These are phyloP conservation scores for Wasmannia auropunctata DNA, from an alignment of 1,140 invertebrate species.

Conservation along the genomic window DNA sequence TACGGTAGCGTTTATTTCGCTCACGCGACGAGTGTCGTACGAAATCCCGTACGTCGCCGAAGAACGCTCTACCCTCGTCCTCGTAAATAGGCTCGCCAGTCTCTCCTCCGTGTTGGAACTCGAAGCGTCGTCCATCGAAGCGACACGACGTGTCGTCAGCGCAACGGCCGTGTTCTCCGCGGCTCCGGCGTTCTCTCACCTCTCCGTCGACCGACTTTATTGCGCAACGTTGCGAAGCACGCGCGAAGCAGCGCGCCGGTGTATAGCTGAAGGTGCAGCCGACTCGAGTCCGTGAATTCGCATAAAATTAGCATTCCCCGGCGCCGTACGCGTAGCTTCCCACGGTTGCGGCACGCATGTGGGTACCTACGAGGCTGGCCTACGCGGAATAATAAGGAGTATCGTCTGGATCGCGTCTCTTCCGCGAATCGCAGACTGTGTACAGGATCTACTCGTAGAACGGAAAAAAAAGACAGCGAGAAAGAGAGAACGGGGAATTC, in stretches of 20 bases:
- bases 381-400: constrained; percentile 74
- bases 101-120: not conserved
- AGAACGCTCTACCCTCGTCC: not conserved
- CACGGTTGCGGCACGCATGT: constrained; percentile 59
- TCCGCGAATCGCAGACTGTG: constrained; percentile 28
- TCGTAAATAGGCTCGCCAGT: constrained; percentile 21
- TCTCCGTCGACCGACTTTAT: constrained; percentile 69
- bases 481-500: not conserved
- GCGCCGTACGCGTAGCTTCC: constrained; percentile 62
- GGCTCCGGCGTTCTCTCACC: constrained; percentile 64
- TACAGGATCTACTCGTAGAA: not conserved
- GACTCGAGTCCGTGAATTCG: constrained; percentile 60
- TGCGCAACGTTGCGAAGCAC: constrained; percentile 64
- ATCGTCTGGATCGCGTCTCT: constrained; percentile 55
- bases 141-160: not conserved
- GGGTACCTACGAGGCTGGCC: constrained; percentile 33
- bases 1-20: constrained; percentile 20
- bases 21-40: constrained; percentile 24
- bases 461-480: not conserved
- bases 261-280: constrained; percentile 32
- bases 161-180: constrained; percentile 57
- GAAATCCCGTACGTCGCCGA: not conserved
- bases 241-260: constrained; percentile 18
- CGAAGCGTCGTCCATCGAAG: constrained; percentile 54
- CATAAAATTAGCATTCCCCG: constrained; percentile 77